Percentiles rank a stretch among this genome's conserved stretches.
Conservation (phyloP, 23 tunicate genomes). For the Oikopleura vanhoeffeni region DNA sequence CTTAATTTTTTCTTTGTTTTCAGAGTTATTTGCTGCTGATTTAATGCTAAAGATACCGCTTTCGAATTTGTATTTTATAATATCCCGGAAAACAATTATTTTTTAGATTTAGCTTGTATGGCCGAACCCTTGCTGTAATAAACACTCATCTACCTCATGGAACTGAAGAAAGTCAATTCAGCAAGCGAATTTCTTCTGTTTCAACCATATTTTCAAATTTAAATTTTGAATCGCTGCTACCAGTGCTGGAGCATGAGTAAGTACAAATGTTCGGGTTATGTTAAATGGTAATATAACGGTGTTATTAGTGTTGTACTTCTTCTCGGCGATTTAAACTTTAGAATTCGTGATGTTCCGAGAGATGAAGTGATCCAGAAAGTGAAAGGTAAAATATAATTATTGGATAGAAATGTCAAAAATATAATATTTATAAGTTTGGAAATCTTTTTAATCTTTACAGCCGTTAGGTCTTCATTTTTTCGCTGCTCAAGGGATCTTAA, state of each 20-base stretch:
- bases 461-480: not conserved
- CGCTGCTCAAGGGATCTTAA: too few species aligned
- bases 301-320: not conserved
- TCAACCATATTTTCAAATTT: not conserved
- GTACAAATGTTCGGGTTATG: not conserved
- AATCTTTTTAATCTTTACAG: not conserved
- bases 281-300: not conserved
- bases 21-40: too few species aligned
- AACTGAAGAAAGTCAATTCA: not conserved
- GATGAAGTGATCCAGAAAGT: not conserved
- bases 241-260: not conserved
- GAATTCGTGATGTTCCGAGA: not conserved
- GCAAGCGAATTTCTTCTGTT: not conserved
- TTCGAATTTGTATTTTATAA: too few species aligned
- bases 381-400: not conserved
- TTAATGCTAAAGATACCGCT: too few species aligned
- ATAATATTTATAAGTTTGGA: too few species aligned
- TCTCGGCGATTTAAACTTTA: not conserved
- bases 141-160: conserved; percentile 7
- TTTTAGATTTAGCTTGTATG: not conserved
- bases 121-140: not conserved
- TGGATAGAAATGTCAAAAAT: too few species aligned
- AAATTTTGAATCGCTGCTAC: not conserved
- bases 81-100: too few species aligned
- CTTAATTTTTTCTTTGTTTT: too few species aligned